A percentile compares a stretch with the other conserved stretches of the same genome.
Conservation (phyloP, 2,888 invertebrate species). For the Microctonus brassicae region DNA sequence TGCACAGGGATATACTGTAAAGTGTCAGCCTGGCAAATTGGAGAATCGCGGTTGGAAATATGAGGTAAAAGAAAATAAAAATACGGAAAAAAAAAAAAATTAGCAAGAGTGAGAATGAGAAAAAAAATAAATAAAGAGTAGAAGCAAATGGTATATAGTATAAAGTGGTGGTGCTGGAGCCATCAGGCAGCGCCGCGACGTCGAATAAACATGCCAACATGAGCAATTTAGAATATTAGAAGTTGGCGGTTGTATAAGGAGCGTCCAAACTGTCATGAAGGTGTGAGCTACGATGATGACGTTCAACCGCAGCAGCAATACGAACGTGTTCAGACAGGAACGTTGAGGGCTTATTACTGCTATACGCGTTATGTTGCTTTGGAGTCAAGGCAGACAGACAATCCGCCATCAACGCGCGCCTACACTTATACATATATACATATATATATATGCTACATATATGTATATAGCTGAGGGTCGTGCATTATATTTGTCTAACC, state of each 20-base stretch:
- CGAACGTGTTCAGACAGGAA: background rate
- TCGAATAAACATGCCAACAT: slow-evolving; percentile 68
- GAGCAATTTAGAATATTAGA: slow-evolving; percentile 68
- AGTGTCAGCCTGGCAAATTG: slow-evolving; percentile 64
- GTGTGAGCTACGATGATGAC: slow-evolving; percentile 69
- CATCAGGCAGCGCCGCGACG: slow-evolving; percentile 62
- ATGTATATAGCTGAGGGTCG: background rate
- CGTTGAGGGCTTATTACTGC: slow-evolving; percentile 40
- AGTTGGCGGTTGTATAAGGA: slow-evolving; percentile 54
- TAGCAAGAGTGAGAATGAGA: no score
- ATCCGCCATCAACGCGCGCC: slow-evolving; percentile 50
- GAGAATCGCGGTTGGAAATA: slow-evolving; percentile 43
- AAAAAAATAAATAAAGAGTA: no score
- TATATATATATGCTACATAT: background rate
- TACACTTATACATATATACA: no score
- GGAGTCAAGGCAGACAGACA: slow-evolving; percentile 51
- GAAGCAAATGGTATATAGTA: background rate
- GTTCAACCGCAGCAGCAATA: slow-evolving; percentile 63
- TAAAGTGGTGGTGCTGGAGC: slow-evolving; percentile 51
- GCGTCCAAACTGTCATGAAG: slow-evolving; percentile 61
- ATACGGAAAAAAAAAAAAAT: background rate
- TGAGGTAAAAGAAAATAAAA: background rate
- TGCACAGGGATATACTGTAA: slow-evolving; percentile 39
- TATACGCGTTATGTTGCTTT: slow-evolving; percentile 40
- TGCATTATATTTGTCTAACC: slow-evolving; percentile 1